A percentile compares a stretch with the other conserved stretches of the same genome.
Evolutionary conservation across 2,797 vertebrate species (phyloP).

Genomic region (Serranus cabrilla): DNA sequence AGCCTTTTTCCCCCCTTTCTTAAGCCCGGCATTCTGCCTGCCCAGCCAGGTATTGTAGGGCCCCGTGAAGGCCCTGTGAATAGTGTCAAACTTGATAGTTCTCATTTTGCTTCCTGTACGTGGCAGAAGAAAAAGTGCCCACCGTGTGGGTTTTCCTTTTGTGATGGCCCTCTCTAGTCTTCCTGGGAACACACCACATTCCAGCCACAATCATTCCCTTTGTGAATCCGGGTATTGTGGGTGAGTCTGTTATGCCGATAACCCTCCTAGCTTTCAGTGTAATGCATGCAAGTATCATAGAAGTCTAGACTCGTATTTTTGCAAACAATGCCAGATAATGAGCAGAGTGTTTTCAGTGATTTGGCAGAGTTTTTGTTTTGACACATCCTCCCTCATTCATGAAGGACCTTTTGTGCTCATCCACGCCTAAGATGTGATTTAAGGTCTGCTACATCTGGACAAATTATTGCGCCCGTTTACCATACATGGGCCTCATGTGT

Average conservation of each 20-base stretch:
- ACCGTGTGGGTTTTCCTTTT: constrained; percentile 87
- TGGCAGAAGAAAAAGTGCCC: constrained; percentile 87
- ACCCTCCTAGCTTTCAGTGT: constrained; percentile 88
- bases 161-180: constrained; percentile 83
- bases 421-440: constrained; percentile 70
- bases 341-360: constrained; percentile 73
- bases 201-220: constrained; percentile 85
- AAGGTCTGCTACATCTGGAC: constrained; percentile 76
- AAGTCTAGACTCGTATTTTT: constrained; percentile 89
- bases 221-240: constrained; percentile 86
- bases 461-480: constrained; percentile 70
- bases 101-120: constrained; percentile 91
- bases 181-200: constrained; percentile 89
- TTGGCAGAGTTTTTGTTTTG: constrained; percentile 75
- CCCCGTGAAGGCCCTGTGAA: constrained; percentile 88
- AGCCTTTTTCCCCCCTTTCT: constrained; percentile 72
- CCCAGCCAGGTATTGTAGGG: constrained; percentile 89
- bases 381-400: constrained; percentile 67
- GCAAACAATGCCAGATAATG: constrained; percentile 85
- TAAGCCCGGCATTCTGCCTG: constrained; percentile 88
- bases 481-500: constrained; percentile 73
- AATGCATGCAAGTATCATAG: constrained; percentile 92
- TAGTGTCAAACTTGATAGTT: constrained; percentile 92
- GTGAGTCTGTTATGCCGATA: constrained; percentile 82
- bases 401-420: constrained; percentile 72